A percentile compares a stretch with the other conserved stretches of the same genome.
These are phyloP conservation scores for Nephrotoma appendiculata DNA, from an alignment of 2,888 invertebrate genomes.

Conservation along the genomic window DNA sequence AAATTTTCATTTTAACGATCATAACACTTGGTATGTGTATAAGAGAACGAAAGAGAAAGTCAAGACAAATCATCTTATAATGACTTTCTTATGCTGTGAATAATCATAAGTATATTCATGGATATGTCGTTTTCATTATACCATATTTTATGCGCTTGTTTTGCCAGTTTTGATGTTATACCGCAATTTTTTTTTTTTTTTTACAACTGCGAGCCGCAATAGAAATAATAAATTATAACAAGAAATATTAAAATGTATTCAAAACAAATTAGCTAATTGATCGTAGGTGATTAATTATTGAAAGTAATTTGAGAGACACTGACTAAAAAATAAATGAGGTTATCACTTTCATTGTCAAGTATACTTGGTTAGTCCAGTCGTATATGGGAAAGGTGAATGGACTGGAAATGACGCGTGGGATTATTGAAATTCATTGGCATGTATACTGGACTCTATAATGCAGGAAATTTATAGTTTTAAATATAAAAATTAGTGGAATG, in stretches of 20 bases:
- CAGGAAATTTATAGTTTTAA: too few relatives aligned
- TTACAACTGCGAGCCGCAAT: neutral
- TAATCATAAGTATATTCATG: neutral
- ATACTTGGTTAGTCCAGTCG: neutral
- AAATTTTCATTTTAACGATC: neutral
- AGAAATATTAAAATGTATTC: neutral
- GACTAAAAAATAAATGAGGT: neutral
- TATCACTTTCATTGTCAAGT: neutral
- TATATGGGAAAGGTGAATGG: neutral
- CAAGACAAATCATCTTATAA: neutral
- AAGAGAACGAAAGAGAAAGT: neutral
- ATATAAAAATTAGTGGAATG: too few relatives aligned
- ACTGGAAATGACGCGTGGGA: neutral
- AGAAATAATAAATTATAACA: neutral
- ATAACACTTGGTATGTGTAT: neutral
- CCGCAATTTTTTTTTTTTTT: neutral
- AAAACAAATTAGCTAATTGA: neutral
- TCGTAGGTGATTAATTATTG: neutral
- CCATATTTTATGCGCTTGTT: neutral
- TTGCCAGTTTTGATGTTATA: neutral
- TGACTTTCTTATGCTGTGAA: neutral
- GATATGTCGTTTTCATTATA: neutral
- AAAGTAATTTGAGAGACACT: neutral
- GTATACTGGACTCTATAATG: too few relatives aligned
- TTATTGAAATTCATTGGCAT: too few relatives aligned